These are phyloP conservation scores for Laupala kohalensis DNA, from an alignment of 1,140 invertebrate genomes.

Conservation along the genomic window DNA sequence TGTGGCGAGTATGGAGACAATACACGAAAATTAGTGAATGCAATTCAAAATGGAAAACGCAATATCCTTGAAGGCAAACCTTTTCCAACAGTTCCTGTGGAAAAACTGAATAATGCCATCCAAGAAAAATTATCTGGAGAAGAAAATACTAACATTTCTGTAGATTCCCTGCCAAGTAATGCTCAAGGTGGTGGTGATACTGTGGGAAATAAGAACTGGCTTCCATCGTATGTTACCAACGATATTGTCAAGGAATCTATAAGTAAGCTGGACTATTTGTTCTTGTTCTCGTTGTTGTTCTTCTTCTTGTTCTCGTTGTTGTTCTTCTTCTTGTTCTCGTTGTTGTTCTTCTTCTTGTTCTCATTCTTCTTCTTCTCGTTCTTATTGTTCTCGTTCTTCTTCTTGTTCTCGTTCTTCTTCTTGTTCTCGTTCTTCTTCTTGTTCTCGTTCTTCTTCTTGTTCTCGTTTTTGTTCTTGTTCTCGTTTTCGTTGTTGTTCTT, in stretches of 20 bases:
- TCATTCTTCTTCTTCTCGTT: too few species aligned
- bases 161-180: constrained; percentile 11
- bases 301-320: too few species aligned
- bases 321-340: too few species aligned
- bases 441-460: too few species aligned
- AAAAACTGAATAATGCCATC: constrained; percentile 45
- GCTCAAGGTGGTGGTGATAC: constrained; percentile 25
- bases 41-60: constrained; percentile 66
- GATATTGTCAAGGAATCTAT: constrained; percentile 49
- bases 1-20: constrained; percentile 91
- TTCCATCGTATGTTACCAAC: constrained; percentile 43
- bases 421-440: too few species aligned
- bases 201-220: constrained; percentile 27
- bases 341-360: too few species aligned
- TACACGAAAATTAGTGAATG: constrained; percentile 65
- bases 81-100: constrained; percentile 35
- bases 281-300: too few species aligned
- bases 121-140: constrained; percentile 20
- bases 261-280: constrained; percentile 21
- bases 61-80: constrained; percentile 52
- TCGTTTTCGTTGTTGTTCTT: too few species aligned
- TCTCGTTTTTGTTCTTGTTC: too few species aligned
- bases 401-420: too few species aligned
- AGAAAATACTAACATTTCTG: constrained; percentile 26
- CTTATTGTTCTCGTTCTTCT: too few species aligned